Evolutionary conservation across 2,113 vertebrate genomes (phyloP).

Genomic region (Aphelocoma coerulescens): DNA sequence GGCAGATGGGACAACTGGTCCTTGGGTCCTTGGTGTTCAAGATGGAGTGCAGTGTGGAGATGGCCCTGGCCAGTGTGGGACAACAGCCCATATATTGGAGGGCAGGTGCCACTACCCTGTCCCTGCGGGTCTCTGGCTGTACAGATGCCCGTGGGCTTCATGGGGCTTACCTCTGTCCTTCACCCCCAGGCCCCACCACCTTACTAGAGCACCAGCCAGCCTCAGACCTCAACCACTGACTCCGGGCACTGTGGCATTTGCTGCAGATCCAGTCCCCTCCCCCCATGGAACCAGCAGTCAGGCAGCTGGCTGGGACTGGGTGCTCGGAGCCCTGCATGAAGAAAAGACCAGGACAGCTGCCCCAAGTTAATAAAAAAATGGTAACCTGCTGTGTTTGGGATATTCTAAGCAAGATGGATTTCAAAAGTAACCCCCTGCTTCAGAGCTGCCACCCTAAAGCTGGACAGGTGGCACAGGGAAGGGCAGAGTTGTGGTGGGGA

Average conservation of each 20-base stretch:
- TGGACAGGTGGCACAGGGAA: not conserved
- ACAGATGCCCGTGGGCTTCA: not conserved
- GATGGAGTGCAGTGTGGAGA: not conserved
- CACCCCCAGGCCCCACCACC: not conserved
- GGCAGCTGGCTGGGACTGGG: not conserved
- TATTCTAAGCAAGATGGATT: not conserved
- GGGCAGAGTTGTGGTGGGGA: not conserved
- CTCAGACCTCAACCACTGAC: not conserved
- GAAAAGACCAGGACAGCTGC: not conserved
- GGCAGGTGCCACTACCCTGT: not conserved
- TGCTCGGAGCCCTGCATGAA: not conserved
- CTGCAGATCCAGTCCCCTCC: not conserved
- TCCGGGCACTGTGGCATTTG: not conserved
- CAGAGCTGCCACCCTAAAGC: not conserved
- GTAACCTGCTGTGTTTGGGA: not conserved
- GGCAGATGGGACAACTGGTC: not conserved
- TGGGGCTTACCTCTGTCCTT: not conserved
- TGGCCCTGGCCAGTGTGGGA: not conserved
- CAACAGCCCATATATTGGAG: not conserved
- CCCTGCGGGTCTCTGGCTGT: not conserved
- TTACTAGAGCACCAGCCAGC: not conserved
- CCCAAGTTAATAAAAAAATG: not conserved
- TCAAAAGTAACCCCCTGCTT: accelerated
- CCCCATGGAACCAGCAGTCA: not conserved
- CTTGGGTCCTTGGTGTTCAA: not conserved